These are phyloP conservation scores for Proales similis DNA, from an alignment of 1,140 invertebrate species.

Conservation along the genomic window DNA sequence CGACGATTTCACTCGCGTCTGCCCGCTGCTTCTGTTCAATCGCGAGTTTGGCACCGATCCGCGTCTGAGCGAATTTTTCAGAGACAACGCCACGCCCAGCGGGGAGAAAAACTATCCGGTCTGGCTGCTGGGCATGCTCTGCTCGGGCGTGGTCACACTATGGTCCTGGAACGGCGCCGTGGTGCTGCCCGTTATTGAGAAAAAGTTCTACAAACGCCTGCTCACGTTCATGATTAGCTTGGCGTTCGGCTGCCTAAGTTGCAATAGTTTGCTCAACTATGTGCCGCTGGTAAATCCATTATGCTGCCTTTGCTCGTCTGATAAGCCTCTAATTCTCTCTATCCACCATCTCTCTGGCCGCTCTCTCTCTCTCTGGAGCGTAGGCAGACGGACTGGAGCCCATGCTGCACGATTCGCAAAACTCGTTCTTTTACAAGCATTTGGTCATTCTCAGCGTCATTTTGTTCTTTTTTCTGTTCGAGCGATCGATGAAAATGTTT, in stretches of 20 bases:
- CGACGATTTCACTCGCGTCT: too few relatives aligned
- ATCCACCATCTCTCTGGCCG: too few relatives aligned
- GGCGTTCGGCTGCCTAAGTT: slow-evolving; percentile 62
- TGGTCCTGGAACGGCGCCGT: slow-evolving; percentile 60
- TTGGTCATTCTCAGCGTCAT: slow-evolving; percentile 6
- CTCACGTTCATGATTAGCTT: slow-evolving; percentile 61
- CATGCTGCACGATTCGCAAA: slow-evolving; percentile 15
- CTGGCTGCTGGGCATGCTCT: neutral
- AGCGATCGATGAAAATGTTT: slow-evolving; percentile 30
- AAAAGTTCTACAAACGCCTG: slow-evolving; percentile 56
- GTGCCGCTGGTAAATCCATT: slow-evolving; percentile 58
- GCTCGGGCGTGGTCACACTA: slow-evolving; percentile 52
- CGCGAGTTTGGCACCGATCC: too few relatives aligned
- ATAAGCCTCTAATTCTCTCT: too few relatives aligned
- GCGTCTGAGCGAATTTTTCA: too few relatives aligned
- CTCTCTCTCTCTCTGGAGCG: too few relatives aligned
- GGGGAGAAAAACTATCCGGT: slow-evolving; percentile 12
- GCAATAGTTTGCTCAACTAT: slow-evolving; percentile 61
- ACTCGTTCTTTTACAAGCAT: slow-evolving; percentile 30
- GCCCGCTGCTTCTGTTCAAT: slow-evolving; percentile 16
- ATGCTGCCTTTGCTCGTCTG: too few relatives aligned
- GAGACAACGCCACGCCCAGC: too few relatives aligned
- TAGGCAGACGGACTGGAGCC: slow-evolving; percentile 29
- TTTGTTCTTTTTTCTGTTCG: slow-evolving; percentile 35
- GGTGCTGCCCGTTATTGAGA: slow-evolving; percentile 60